Conservation (phyloP, 2,797 vertebrate genomes). For the Chromis chromis region DNA sequence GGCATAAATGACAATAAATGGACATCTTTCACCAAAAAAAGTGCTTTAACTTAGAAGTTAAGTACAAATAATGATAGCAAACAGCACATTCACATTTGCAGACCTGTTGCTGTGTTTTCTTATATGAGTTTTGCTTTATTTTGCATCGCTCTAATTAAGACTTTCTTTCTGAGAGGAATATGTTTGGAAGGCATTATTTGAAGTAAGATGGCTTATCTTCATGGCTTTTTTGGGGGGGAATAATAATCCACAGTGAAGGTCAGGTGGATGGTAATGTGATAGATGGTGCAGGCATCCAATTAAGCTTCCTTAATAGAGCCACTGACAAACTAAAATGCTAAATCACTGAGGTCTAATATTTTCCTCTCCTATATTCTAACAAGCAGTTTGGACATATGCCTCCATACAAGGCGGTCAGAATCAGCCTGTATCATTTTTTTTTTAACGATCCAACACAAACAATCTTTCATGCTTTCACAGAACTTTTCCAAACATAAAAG, state of each 20-base stretch:
- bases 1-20: neutral
- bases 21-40: neutral
- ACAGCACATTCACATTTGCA: neutral
- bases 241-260: constrained; percentile 40
- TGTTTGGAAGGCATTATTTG: constrained; percentile 3
- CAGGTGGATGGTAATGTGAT: constrained; percentile 34
- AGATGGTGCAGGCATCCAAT: constrained; percentile 50
- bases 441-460: neutral
- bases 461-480: neutral
- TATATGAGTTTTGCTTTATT: neutral
- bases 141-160: neutral
- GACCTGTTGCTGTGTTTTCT: constrained; percentile 38
- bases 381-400: neutral
- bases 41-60: neutral
- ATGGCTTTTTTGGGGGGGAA: constrained; percentile 3
- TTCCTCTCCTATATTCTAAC: constrained; percentile 4
- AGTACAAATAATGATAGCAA: neutral
- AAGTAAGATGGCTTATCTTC: neutral
- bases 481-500: constrained; percentile 30
- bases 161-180: neutral
- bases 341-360: constrained; percentile 16
- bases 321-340: constrained; percentile 33
- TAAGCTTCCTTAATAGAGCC: constrained; percentile 39
- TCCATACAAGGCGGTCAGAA: neutral
- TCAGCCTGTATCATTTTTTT: neutral